Base-by-base conservation (phyloP, 2,113 vertebrate species). In the Tachycineta bicolor region DNA sequence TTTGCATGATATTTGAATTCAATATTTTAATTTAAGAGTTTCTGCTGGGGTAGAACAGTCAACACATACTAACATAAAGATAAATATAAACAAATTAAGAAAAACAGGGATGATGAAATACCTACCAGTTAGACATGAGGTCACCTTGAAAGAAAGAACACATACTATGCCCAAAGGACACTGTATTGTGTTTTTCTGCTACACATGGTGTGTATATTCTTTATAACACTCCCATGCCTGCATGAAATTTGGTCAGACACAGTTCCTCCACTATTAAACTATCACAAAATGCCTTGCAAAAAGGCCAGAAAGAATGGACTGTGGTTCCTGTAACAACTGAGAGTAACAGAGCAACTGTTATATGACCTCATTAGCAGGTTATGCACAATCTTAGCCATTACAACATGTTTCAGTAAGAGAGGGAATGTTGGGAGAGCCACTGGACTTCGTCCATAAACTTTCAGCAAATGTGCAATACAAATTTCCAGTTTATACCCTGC, bases 301-400 rank as follows among this genome's bases (percentile, higher is more conserved):
- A 62, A 62, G 26, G 59, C 62, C 64, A 60, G 77, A 68, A 78
- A 75, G 56, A 56, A 75, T 29, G 56, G 56, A n/a, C 60, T 90
- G 84, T 83, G 52, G 28, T 93, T 94, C 78, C 70, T 91, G 82
- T 64, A 69, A 87, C 46, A 59, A 76, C 64, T 87, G 56, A 81
- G 37, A 88, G 56, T 43, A 87, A 74, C 47, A 80, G 50, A 93
- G 31, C 65, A 96, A 63, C 76, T 46, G 34, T 89, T 86, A 39
- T 1, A 71, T 92, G 95, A 94, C 26, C 89, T 96, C 80, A 87
- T 92, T 82, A 94, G 74, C 47, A 92, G 76, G 56, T 91, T 89
- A 83, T 71, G 60, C 83, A 81, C 39, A 93, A 77, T 43, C 46
- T 81, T 78, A 22, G 52, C 59, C 33, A 46, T 78, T 81, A 75